These are phyloP conservation scores for Drosophila picticornis DNA, from an alignment of 2,888 invertebrate genomes.

Conservation along the genomic window DNA sequence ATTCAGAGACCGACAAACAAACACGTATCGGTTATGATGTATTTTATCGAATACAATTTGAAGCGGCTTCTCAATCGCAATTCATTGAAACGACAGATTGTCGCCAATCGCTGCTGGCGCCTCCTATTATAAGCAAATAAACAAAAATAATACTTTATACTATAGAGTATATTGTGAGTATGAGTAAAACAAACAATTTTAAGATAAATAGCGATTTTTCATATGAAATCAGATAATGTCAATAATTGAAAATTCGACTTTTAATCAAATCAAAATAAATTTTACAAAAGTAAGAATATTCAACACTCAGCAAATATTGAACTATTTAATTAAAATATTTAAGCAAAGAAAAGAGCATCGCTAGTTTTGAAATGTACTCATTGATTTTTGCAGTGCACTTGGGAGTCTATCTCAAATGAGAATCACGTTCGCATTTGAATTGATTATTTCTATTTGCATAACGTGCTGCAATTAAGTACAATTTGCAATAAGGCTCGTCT, in stretches of 20 bases:
- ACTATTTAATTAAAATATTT: not conserved
- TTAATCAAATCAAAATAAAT: not conserved
- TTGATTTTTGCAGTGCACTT: slow-evolving; percentile 7
- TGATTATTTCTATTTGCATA: slow-evolving; percentile 34
- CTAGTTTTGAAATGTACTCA: not conserved
- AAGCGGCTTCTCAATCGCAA: slow-evolving; percentile 1
- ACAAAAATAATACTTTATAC: not conserved
- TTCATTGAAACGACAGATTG: slow-evolving; percentile 46
- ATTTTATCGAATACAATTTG: slow-evolving; percentile 59
- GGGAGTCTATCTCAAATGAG: not conserved
- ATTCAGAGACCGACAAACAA: slow-evolving; percentile 3
- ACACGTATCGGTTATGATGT: slow-evolving; percentile 39
- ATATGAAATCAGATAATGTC: not conserved
- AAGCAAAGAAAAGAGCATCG: not conserved
- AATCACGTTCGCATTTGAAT: slow-evolving; percentile 25
- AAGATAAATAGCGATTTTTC: no score
- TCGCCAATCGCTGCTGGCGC: slow-evolving; percentile 57
- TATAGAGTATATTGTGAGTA: not conserved
- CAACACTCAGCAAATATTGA: not conserved
- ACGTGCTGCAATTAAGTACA: slow-evolving; percentile 51
- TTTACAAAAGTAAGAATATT: not conserved
- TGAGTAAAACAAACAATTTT: not conserved
- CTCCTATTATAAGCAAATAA: slow-evolving; percentile 47
- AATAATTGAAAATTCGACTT: not conserved
- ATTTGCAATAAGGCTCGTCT: slow-evolving; percentile 53